A percentile compares a stretch with the other conserved stretches of the same genome.
phyloP scores from a whole-genome alignment of 2,888 invertebrate genomes.

The Oligia strigilis region DNA sequence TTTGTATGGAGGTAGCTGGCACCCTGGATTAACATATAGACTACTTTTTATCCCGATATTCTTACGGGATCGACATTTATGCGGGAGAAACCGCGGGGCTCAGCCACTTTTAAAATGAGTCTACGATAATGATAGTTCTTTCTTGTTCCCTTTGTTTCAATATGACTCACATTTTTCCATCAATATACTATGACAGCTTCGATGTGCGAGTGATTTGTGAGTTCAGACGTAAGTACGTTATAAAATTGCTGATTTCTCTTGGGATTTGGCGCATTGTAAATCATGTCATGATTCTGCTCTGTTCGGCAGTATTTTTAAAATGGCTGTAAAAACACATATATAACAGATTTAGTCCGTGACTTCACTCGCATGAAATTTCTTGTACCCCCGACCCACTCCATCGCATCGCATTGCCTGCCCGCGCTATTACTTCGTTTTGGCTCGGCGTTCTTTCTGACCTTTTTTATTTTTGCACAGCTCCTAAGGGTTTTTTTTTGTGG shows the following conservation, averaged over 20 bases:
- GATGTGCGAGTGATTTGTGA: slow-evolving; percentile 32
- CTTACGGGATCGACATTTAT: no score
- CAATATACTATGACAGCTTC: slow-evolving; percentile 16
- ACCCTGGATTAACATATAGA: no score
- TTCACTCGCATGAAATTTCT: no score
- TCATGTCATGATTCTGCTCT: slow-evolving; percentile 12
- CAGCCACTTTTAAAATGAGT: neutral
- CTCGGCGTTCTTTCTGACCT: no score
- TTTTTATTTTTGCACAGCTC: no score
- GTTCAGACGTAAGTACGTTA: slow-evolving; percentile 4
- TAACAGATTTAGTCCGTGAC: neutral
- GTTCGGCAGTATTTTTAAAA: neutral
- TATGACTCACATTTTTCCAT: neutral
- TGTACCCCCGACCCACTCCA: no score
- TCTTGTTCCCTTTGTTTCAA: neutral
- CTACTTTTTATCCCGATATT: no score
- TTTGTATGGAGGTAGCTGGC: no score
- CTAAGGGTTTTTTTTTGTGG: no score
- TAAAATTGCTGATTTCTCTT: slow-evolving; percentile 35
- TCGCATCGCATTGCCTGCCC: no score
- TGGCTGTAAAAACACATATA: neutral
- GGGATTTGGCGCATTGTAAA: slow-evolving; percentile 8
- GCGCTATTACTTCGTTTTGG: no score
- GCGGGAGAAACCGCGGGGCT: no score
- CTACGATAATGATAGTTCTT: neutral